Base-by-base conservation (phyloP, 2,888 invertebrate genomes). In the Lithophane leautieri region DNA sequence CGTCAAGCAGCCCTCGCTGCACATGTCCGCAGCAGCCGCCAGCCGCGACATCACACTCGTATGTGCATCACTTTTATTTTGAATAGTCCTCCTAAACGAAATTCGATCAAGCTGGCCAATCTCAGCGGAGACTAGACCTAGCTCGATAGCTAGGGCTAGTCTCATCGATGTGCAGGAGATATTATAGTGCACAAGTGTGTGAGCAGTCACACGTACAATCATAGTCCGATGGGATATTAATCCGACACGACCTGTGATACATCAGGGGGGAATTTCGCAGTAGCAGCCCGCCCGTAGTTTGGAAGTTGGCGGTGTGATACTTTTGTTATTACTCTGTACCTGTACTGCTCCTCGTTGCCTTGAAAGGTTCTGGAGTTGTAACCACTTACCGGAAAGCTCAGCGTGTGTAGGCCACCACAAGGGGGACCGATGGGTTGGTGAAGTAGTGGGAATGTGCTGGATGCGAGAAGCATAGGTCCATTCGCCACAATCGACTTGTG, bases 11-110 rank as follows among this genome's bases (percentile, higher is more conserved):
- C 99, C 99, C 80, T 99, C 99, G 91, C 97, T 99, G 89, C 99
- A 99, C 96, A 99, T 99, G 99, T 99, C 99, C 91, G 99, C 99
- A 83, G 99, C 99, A 74, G 99, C 99, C 82, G 99, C 99, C 84
- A 99, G 99, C 91, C 97, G 99, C 90, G 99, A 99, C 97, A 99
- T 99, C 90, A 99, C 99, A 85, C 97, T 99, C 94, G 98, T 98
- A 90, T 92, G 96, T 93, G 14, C 25, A 66, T 42, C 9, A 22
- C 8, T 0, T n/a, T 60, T 28, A 28, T 58, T 34, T 6, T 34
- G 34, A 34, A 34, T 34, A 34, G 34, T 34, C 34, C 34, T 19
- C 16, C 56, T 56, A 19, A 6, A 7, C 25, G 3, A 25, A 65
- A 25, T 25, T 44, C 4, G 25, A 19, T 44, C 42, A n/a, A 16